Evolutionary conservation across 2,113 vertebrate species (phyloP), one percentile per base, ranked within the genome.

Genomic region (Marcusenius ussheri): DNA sequence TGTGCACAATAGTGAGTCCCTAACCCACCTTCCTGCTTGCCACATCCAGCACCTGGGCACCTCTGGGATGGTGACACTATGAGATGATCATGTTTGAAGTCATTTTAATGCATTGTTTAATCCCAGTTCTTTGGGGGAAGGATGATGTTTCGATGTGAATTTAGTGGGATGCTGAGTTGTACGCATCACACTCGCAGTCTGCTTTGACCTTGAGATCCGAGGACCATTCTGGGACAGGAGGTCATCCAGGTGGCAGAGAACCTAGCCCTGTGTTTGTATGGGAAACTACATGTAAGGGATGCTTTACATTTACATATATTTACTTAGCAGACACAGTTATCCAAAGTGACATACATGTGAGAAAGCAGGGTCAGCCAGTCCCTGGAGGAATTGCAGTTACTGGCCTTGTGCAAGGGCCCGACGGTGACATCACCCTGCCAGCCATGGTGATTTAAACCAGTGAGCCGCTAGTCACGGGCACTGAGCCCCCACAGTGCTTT

Each of bases 1-100:
- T 97, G 96, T 46, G 97, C 97, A 11, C 96, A 97, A 92, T 97
- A 97, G 97, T 97, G 94, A 97, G 97, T 96, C 90, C 50, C 80
- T 58, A 45, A 9, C 42, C 13, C 56, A n/a, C 42, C 13, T 17
- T 21, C 46, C 46, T 70, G 24, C 45, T 47, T 35, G 0, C 17
- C 74, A 15, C 15, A 19, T 19, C 35, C 70, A 77, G 11, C 70
- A 77, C 35, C 17, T 6, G 35, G 70, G 70, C 31, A 39, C 11
- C n/a, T 66, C n/a, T 31, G 62, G 27, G 10, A 31, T 70, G n/a
- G n/a, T 70, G 62, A 70, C 27, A 70, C 10, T 70, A 31, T 70
- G n/a, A 13, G 3, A 70, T 13, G 15, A 19, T 35, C 35, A 17
- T 6, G 74, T 11, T 4, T 17, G 3, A 39, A 5, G 74, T 10